Evolutionary conservation across 1,140 invertebrate species (phyloP), one percentile per base, ranked within the genome.

Genomic region (Portunus trituberculatus): DNA sequence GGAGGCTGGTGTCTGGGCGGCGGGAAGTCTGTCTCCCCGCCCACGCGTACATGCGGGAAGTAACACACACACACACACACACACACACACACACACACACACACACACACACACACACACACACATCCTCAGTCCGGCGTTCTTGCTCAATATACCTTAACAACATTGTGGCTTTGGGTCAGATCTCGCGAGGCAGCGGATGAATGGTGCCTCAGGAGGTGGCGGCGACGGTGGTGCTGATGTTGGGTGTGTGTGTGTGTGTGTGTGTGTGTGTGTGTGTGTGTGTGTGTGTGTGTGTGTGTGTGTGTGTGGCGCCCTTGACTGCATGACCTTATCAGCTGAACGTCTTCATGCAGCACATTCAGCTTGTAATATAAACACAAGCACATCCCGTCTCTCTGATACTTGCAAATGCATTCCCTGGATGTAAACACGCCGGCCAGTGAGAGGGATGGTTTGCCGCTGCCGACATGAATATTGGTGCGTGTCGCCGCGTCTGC

Each of bases 131-230:
- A 59, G 92, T 93, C 83, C 59, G 39, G 29, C 48, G 84, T 93
- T 93, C 31, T 93, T 93, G 45, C 91, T 46, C 32, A 93, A 93
- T 86, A 28, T 83, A 93, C 91, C 91, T 93, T 93, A 83, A 84
- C 46, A 88, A 84, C 91, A 93, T 84, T 93, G 91, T 84, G 91
- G 76, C 45, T 83, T 83, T n/a, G 28, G 91, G 29, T 92, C 89
- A 29, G 52, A 31, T 59, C 45, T 91, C 46, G 89, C 48, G 59
- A 46, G 89, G 48, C 39, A 29, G 31, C 29, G 45, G 39, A 93
- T 93, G 91, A 93, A 86, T 93, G 76, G 67, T 32, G n/a, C 45
- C 29, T 93, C 29, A 46, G 90, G 28, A 28, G 29, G 32, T n/a
- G 28, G 89, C 6, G 48, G 89, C 25, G 39, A 7, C n/a, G 29